Evolutionary conservation across 2,888 invertebrate species (phyloP).

Genomic region (Polyommatus iphigenia): DNA sequence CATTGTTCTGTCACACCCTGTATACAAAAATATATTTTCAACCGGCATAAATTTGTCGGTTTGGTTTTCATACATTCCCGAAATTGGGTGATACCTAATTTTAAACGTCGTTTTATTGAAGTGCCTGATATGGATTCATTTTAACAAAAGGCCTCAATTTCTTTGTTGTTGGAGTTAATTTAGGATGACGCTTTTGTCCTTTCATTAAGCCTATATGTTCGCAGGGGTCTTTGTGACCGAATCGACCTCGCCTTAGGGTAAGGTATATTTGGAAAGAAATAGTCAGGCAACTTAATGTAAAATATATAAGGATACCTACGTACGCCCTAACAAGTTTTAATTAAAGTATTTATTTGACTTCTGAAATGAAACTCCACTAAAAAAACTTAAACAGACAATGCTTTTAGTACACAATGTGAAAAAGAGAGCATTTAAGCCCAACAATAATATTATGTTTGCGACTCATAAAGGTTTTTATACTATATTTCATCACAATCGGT

Average conservation of each 20-base stretch:
- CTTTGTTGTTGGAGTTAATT: conserved; percentile 5
- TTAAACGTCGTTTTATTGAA: not conserved
- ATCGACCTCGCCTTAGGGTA: not conserved
- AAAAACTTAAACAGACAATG: no score
- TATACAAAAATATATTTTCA: no score
- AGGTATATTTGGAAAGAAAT: not conserved
- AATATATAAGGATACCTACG: not conserved
- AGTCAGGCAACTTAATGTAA: not conserved
- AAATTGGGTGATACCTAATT: not conserved
- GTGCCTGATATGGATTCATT: not conserved
- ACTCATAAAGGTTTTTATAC: no score
- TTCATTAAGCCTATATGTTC: not conserved
- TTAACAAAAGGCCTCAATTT: conserved; percentile 8
- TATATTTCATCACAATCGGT: no score
- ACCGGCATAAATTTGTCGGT: not conserved
- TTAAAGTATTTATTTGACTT: no score
- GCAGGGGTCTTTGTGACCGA: not conserved
- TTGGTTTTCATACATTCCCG: not conserved
- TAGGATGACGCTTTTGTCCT: not conserved
- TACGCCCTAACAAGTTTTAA: no score
- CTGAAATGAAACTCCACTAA: no score
- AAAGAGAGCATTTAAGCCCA: no score
- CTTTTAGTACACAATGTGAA: no score
- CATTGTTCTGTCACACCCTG: no score
- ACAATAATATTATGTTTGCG: no score